A percentile compares a stretch with the other conserved stretches of the same genome.
These are phyloP conservation scores for Cryptosula pallasiana DNA, from an alignment of 2,888 invertebrate genomes.

Conservation along the genomic window DNA sequence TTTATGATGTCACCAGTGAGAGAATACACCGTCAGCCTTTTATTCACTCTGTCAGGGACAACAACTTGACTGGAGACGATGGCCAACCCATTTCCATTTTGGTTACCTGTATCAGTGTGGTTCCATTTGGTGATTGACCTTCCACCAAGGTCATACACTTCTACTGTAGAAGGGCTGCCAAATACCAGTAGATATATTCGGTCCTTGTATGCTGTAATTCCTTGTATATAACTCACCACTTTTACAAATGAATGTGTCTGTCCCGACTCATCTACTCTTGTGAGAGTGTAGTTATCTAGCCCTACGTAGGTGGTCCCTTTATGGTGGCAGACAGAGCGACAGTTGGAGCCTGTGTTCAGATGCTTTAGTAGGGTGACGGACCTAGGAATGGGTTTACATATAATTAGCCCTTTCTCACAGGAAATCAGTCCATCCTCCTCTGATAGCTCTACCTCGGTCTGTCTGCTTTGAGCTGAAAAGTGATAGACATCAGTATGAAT, in stretches of 20 bases:
- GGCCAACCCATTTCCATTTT: background rate
- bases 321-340: background rate
- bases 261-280: background rate
- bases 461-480: background rate
- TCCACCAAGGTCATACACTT: background rate
- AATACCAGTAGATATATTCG: background rate
- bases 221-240: background rate
- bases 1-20: background rate
- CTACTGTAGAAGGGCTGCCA: conserved; percentile 4
- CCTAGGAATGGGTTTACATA: background rate
- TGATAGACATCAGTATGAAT: too few relatives aligned
- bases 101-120: background rate
- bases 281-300: background rate
- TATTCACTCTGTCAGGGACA: conserved; percentile 4
- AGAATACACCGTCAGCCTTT: conserved; percentile 16
- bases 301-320: conserved; percentile 10
- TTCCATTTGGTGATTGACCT: background rate
- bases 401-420: background rate
- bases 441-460: background rate
- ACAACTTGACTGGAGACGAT: background rate
- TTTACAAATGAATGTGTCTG: background rate
- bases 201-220: conserved; percentile 10
- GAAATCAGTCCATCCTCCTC: background rate
- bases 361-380: background rate
- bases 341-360: background rate